Base-by-base conservation (phyloP, 92 coral and sea anemone genomes). In the Parazoanthus darwini region DNA sequence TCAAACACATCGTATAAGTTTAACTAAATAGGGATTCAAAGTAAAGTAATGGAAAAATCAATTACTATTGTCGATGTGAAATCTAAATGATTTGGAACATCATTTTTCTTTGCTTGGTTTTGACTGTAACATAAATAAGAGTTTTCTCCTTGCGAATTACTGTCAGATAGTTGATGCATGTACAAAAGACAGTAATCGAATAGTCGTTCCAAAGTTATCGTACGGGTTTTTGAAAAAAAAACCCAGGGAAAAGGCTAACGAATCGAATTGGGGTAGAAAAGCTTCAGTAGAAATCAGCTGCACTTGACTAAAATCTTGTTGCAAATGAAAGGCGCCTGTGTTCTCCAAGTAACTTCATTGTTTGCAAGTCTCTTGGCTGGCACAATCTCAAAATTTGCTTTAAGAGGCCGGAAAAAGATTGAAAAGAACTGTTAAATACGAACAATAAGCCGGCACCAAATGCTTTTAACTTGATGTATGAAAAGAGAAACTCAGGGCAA, bases 381-480 rank as follows among this genome's bases (percentile, higher is more conserved):
- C 78, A 42, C 87, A 84, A 84, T 84, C 87, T 84, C 79, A 71
- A 54, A 84, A 71, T 42, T 43, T 71, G 43, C 38, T 71, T 84
- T 84, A 84, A 84, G 87, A 84, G 87, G 65, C 87, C 87, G 87
- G 87, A 84, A 84, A 79, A 71, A 84, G 67, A 72, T 72, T 84
- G 51, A 84, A 84, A 84, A 84, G 87, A 72, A 84, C 77, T 84
- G 67, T 71, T 84, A 46, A 84, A 84, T 26, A 26, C 43, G 87
- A 84, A 70, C 78, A 84, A 46, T 71, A 66, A 72, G 46, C 66
- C 65, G 78, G 66, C 44, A 84, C 78, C 78, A 84, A 84, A 84
- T 71, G 78, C 87, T 84, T 84, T 84, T 84, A 84, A 72, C 78
- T 46, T 22, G 79, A 84, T 48, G 79, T 9, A 43, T 48, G 79